Percentiles rank a stretch among this genome's conserved stretches.
Evolutionary conservation across 2,888 invertebrate genomes (phyloP).

Genomic region (Apantesis nais): DNA sequence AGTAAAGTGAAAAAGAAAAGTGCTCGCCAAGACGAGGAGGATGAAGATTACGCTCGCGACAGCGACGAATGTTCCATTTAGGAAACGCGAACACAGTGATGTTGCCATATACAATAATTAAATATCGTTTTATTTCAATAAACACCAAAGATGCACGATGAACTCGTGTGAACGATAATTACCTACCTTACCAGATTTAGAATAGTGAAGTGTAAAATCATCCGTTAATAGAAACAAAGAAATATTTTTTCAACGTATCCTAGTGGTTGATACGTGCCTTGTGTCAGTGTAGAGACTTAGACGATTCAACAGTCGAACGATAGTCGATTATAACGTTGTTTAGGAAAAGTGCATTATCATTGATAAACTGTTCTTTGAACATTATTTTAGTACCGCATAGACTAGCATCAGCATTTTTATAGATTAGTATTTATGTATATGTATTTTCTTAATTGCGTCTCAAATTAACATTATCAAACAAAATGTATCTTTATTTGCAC

Average conservation of each 20-base stretch:
- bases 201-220: conserved; percentile 53
- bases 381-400: conserved; percentile 63
- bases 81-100: conserved; percentile 48
- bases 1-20: conserved; percentile 67
- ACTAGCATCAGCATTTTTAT: conserved; percentile 78
- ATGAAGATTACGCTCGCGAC: conserved; percentile 84
- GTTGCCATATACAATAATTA: conserved; percentile 50
- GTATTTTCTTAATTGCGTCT: conserved; percentile 55
- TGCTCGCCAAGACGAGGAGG: conserved; percentile 71
- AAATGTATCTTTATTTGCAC: conserved; percentile 54
- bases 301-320: conserved; percentile 47
- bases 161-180: conserved; percentile 46
- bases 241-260: conserved; percentile 82
- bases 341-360: conserved; percentile 50
- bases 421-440: conserved; percentile 60
- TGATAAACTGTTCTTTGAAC: conserved; percentile 46
- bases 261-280: conserved; percentile 78
- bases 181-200: conserved; percentile 50
- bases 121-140: conserved; percentile 54
- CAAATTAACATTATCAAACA: conserved; percentile 72
- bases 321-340: conserved; percentile 41
- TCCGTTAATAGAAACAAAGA: conserved; percentile 67
- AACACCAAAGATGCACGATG: conserved; percentile 74
- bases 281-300: conserved; percentile 64
- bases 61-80: conserved; percentile 88